phyloP scores from a whole-genome alignment of 2,888 invertebrate species.

The Dione vanillae region DNA sequence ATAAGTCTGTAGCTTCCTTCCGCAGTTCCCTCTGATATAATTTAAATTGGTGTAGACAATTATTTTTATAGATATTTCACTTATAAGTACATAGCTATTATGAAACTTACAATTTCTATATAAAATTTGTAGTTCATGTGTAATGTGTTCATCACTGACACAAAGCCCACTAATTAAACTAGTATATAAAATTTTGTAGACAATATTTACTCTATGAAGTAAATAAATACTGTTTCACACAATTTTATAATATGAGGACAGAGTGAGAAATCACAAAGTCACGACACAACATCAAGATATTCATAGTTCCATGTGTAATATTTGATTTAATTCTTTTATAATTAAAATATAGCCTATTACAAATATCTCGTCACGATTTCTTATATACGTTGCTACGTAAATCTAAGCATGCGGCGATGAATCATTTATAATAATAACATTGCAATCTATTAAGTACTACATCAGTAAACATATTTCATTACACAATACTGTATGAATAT shows the following conservation, averaged over 20 bases:
- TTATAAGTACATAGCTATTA: slow-evolving; percentile 53
- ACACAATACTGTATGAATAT: slow-evolving; percentile 59
- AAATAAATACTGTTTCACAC: slow-evolving; percentile 17
- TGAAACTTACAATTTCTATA: slow-evolving; percentile 26
- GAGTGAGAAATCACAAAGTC: slow-evolving; percentile 48
- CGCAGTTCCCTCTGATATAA: slow-evolving; percentile 51
- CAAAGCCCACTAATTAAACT: slow-evolving; percentile 6
- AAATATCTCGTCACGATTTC: slow-evolving; percentile 22
- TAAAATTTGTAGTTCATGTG: slow-evolving; percentile 7
- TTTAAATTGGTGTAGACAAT: slow-evolving; percentile 57
- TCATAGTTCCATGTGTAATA: slow-evolving; percentile 51
- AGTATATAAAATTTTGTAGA: no score
- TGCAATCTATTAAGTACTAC: slow-evolving; percentile 70
- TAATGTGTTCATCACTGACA: slow-evolving; percentile 10
- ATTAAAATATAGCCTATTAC: slow-evolving; percentile 24
- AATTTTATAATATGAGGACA: slow-evolving; percentile 25
- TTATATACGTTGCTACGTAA: slow-evolving; percentile 24
- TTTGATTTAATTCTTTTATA: slow-evolving; percentile 30
- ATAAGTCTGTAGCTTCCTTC: slow-evolving; percentile 52
- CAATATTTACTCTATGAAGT: slow-evolving; percentile 10
- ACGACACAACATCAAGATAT: slow-evolving; percentile 70
- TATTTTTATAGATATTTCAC: slow-evolving; percentile 55
- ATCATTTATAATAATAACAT: slow-evolving; percentile 54
- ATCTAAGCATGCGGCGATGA: slow-evolving; percentile 40
- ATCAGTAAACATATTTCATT: slow-evolving; percentile 57